Evolutionary conservation across 2,797 vertebrate genomes (phyloP).

Genomic region (Heterohyrax brucei): DNA sequence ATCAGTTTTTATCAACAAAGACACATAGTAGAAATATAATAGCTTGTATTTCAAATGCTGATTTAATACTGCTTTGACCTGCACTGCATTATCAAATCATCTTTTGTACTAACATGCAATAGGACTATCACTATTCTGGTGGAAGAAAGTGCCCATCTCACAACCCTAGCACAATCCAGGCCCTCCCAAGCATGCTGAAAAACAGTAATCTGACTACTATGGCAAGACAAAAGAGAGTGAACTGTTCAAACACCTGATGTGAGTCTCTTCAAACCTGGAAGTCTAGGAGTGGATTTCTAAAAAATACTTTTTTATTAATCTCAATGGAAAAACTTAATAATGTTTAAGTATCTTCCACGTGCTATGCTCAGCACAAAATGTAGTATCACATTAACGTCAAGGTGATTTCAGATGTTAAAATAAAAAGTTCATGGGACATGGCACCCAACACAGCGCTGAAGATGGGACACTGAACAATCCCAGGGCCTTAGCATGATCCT

Average conservation of each 20-base stretch:
- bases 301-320: slow-evolving; percentile 42
- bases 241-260: slow-evolving; percentile 57
- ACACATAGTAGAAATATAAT: slow-evolving; percentile 59
- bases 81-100: slow-evolving; percentile 69
- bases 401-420: slow-evolving; percentile 69
- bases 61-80: slow-evolving; percentile 70
- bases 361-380: slow-evolving; percentile 53
- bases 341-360: slow-evolving; percentile 68
- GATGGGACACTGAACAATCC: slow-evolving; percentile 56
- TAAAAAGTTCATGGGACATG: slow-evolving; percentile 66
- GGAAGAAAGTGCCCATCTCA: slow-evolving; percentile 42
- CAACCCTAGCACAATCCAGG: slow-evolving; percentile 45
- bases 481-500: slow-evolving; percentile 54
- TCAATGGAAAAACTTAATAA: slow-evolving; percentile 51
- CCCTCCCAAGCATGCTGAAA: slow-evolving; percentile 34
- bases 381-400: slow-evolving; percentile 74
- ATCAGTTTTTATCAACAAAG: slow-evolving; percentile 42
- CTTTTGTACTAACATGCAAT: slow-evolving; percentile 43
- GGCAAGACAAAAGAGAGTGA: slow-evolving; percentile 71
- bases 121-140: slow-evolving; percentile 44
- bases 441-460: slow-evolving; percentile 66
- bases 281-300: background rate
- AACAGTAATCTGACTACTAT: slow-evolving; percentile 52
- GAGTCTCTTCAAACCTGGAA: slow-evolving; percentile 64
- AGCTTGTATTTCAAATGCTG: slow-evolving; percentile 65